These are phyloP conservation scores for Aptenodytes forsteri DNA, from an alignment of 2,113 vertebrate species.

Conservation along the genomic window DNA sequence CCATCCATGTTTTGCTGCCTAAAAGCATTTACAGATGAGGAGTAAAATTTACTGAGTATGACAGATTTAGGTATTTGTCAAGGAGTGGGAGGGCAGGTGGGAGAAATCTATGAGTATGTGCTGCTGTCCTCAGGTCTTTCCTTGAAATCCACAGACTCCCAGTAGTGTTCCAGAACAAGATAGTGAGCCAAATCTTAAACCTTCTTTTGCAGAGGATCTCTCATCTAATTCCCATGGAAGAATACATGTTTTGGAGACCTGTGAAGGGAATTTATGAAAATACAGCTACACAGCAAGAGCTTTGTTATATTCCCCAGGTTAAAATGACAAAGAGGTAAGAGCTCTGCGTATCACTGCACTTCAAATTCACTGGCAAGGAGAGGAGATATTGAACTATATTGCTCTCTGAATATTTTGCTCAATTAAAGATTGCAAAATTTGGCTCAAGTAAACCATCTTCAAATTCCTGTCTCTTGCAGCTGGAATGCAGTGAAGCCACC, in stretches of 20 bases:
- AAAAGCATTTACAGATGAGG: conserved; percentile 24
- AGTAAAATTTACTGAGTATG: neutral
- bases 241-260: neutral
- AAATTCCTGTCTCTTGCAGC: neutral
- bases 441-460: neutral
- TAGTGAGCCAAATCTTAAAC: neutral
- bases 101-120: neutral
- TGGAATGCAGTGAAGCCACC: conserved; percentile 38
- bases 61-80: neutral
- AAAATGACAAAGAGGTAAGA: neutral
- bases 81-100: neutral
- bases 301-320: neutral
- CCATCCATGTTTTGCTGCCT: neutral
- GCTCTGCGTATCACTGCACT: neutral
- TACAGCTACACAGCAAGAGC: neutral
- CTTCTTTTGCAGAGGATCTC: neutral
- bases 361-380: neutral
- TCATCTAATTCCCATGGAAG: neutral
- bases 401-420: neutral
- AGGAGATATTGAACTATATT: neutral
- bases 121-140: neutral
- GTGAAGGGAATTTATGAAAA: neutral
- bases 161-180: neutral
- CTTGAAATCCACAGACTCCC: neutral
- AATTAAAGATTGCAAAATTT: conserved; percentile 37